Percentiles rank a stretch among this genome's conserved stretches.
Conservation (phyloP, 1,140 invertebrate species). For the Papilio polytes region DNA sequence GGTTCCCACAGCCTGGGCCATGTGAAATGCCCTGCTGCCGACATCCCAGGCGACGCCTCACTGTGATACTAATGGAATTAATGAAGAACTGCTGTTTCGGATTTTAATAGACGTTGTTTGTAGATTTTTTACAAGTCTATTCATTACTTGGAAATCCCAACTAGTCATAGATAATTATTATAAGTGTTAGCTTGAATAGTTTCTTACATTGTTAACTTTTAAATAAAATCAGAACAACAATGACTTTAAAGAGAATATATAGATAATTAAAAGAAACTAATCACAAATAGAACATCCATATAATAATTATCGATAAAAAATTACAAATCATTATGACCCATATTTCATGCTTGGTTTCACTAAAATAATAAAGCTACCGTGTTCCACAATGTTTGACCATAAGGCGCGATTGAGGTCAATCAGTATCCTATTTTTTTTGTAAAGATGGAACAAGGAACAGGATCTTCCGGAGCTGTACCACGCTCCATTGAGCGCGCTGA, state of each 20-base stretch:
- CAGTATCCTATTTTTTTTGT: slow-evolving; percentile 3
- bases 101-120: slow-evolving; percentile 19
- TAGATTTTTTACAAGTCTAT: background rate
- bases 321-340: background rate
- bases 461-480: slow-evolving; percentile 40
- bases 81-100: slow-evolving; percentile 46
- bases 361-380: background rate
- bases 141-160: background rate
- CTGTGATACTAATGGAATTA: slow-evolving; percentile 61
- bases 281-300: too few species aligned
- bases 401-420: slow-evolving; percentile 44
- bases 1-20: slow-evolving; percentile 71
- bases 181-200: background rate
- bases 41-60: slow-evolving; percentile 65
- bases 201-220: too few species aligned
- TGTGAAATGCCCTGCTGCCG: slow-evolving; percentile 72
- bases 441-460: slow-evolving; percentile 33
- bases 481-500: slow-evolving; percentile 17
- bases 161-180: background rate
- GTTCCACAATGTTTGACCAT: slow-evolving; percentile 8
- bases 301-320: too few species aligned
- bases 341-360: background rate
- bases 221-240: too few species aligned
- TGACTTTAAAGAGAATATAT: too few species aligned
- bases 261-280: too few species aligned